Evolutionary conservation across 1,140 invertebrate species (phyloP), one percentile per base, ranked within the genome.

Genomic region (Anthonomus grandis): DNA sequence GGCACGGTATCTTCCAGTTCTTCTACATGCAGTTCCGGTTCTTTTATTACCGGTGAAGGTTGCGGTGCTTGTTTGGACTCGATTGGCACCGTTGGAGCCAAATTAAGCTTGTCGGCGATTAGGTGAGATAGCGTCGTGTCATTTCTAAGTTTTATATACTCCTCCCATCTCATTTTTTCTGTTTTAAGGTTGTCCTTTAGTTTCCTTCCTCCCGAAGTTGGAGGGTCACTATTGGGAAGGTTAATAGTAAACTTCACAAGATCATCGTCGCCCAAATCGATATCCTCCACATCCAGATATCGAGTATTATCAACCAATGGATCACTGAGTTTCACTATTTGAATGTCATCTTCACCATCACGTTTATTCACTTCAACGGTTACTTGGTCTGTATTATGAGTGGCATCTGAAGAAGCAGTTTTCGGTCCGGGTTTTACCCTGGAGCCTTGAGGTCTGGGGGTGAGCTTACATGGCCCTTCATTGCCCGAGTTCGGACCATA

Each of bases 401-500:
- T 19, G 21, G 6, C 37, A 49, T 49, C 3, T 27, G n/a, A n/a
- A n/a, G n/a, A n/a, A n/a, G n/a, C n/a, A n/a, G n/a, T n/a, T n/a
- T n/a, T n/a, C n/a, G n/a, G n/a, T 0, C 4, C 17, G 23, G 17
- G 5, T 17, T 55, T 55, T n/a, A 55, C 18, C 37, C 21, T 57
- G 2, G 47, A 50, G 10, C 38, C 25, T 50, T 49, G 45, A 9
- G 46, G 46, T 23, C 55, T 57, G 19, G 57, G 57, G 4, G 57
- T 59, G 1, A 59, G 47, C 8, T 59, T 60, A 36, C 64, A 66
- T 25, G 55, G 54, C 24, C 49, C 55, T 12, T 45, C 59, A 13
- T 25, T 18, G 15, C 62, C 60, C 44, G 60, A 59, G 24, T 58
- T 69, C 57, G 79, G 79, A n/a, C 79, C 81, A 65, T 81, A 79